Conservation (phyloP, 92 coral and sea anemone species). For the Paragorgia papillata region DNA sequence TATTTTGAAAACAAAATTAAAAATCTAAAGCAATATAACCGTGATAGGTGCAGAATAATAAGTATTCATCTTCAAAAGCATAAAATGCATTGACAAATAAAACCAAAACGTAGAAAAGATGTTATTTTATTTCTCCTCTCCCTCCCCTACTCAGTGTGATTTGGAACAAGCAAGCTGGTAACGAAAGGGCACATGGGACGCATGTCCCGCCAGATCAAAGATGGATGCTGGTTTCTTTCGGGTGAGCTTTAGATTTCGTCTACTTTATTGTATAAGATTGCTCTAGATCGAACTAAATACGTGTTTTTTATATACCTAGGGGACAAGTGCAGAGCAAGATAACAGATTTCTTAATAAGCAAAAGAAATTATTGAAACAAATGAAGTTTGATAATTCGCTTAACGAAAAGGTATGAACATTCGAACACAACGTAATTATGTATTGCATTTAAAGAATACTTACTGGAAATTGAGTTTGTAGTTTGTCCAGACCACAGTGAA, state of each 20-base stretch:
- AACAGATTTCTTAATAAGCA: slow-evolving; percentile 96
- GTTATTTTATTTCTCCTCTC: slow-evolving; percentile 5
- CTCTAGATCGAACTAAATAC: background rate
- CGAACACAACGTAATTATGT: too few species aligned
- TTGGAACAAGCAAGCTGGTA: background rate
- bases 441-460: too few species aligned
- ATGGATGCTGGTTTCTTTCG: slow-evolving; percentile 98
- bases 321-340: slow-evolving; percentile 99
- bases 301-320: slow-evolving; percentile 54
- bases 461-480: too few species aligned
- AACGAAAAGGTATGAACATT: slow-evolving; percentile 76
- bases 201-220: background rate
- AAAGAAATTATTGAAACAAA: slow-evolving; percentile 91
- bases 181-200: background rate
- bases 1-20: too few species aligned
- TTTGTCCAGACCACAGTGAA: too few species aligned
- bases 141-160: background rate
- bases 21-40: too few species aligned
- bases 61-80: too few species aligned
- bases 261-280: background rate
- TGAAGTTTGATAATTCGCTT: slow-evolving; percentile 76
- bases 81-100: background rate
- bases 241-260: slow-evolving; percentile 58
- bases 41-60: too few species aligned
- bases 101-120: background rate